These are phyloP conservation scores for Galeruca laticollis DNA, from an alignment of 2,888 invertebrate species.

Conservation along the genomic window DNA sequence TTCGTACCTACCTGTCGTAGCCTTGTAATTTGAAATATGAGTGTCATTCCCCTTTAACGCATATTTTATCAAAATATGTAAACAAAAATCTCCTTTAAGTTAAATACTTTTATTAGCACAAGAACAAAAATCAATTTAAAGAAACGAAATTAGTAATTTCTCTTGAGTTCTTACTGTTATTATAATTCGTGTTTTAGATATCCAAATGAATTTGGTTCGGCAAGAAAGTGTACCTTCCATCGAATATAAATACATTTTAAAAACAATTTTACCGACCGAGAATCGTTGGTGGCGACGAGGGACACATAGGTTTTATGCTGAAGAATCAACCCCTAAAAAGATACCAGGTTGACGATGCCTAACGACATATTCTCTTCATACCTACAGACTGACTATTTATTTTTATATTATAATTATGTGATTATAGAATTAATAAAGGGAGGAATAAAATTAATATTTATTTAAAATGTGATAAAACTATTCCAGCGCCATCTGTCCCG, in stretches of 20 bases:
- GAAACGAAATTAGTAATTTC: too few relatives aligned
- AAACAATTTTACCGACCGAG: slow-evolving; percentile 52
- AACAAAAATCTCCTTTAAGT: too few relatives aligned
- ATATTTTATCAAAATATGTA: too few relatives aligned
- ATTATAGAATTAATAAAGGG: not conserved
- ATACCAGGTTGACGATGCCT: slow-evolving; percentile 44
- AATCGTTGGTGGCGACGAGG: slow-evolving; percentile 61
- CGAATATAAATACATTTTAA: slow-evolving; percentile 59
- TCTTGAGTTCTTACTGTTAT: too few relatives aligned
- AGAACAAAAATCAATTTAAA: too few relatives aligned
- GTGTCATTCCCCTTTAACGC: too few relatives aligned
- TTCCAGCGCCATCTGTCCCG: too few relatives aligned
- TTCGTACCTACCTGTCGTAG: too few relatives aligned
- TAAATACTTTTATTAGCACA: too few relatives aligned
- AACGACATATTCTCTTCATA: slow-evolving; percentile 11
- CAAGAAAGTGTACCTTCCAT: slow-evolving; percentile 53
- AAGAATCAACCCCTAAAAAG: slow-evolving; percentile 42
- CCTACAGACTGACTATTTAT: not conserved
- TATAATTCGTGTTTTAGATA: slow-evolving; percentile 25
- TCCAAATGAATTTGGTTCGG: slow-evolving; percentile 35
- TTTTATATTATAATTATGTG: not conserved
- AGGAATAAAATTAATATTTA: not conserved
- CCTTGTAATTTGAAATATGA: too few relatives aligned
- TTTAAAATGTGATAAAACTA: not conserved
- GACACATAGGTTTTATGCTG: slow-evolving; percentile 54